Base-by-base conservation (phyloP, 2,113 vertebrate genomes). In the Mus spicilegus region DNA sequence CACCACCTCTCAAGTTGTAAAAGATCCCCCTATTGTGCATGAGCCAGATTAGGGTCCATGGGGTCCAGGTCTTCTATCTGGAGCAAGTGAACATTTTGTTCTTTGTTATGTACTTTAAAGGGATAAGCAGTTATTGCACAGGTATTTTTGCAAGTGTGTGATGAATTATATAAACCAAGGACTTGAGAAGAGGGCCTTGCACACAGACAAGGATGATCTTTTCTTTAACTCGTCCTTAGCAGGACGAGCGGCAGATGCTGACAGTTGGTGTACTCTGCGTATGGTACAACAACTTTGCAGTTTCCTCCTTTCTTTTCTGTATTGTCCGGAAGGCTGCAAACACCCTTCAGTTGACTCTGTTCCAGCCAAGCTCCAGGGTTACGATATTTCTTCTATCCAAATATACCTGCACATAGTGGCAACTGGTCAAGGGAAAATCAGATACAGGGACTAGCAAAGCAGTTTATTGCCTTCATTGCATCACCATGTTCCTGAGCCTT, bases 351-450 rank as follows among this genome's bases (percentile, higher is more conserved):
- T 22, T 51, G 30, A 90, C 36, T 28, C 13, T 5, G 3, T 69
- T 89, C 14, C 58, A 87, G 6, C 22, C 22, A 75, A 30, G 46
- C 73, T 89, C 1, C 24, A 89, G 49, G 24, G 2, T 65, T 92
- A 1, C 19, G 14, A 81, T 85, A n/a, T 88, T 95, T 84, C 77
- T 90, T 93, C 51, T 81, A 95, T 0, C 70, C 80, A 88, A 63
- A 63, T 56, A 58, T 80, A 94, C 78, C 65, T 90, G 58, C 16
- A 67, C 46, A 46, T 51, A 20, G 49, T 85, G 49, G 65, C 70
- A 93, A 12, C 20, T 49, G 30, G 22, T 85, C n/a, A 33, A 80
- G 84, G 94, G 28, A 17, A 91, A 80, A 80, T 76, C 7, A 87
- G 56, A 90, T 56, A 30, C 28, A 24, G 8, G 56, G 26, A 77